These are phyloP conservation scores for Drosophila kohkoa DNA, from an alignment of 1,140 invertebrate species.

Conservation along the genomic window DNA sequence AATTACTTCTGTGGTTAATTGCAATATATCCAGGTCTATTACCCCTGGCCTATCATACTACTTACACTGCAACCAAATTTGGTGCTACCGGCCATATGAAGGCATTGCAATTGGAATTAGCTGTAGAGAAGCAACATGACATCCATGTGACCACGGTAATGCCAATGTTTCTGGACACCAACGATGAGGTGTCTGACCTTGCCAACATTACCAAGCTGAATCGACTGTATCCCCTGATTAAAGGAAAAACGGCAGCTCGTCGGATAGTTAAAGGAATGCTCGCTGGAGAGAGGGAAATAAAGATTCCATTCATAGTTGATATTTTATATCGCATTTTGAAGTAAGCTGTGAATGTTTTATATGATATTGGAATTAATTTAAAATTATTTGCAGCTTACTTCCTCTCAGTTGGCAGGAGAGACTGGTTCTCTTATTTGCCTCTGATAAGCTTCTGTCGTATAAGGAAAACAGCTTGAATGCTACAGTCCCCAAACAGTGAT, in stretches of 20 bases:
- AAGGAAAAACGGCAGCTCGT: constrained; percentile 34
- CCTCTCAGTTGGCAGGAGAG: constrained; percentile 50
- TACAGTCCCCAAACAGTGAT: no score
- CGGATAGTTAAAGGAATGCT: constrained; percentile 56
- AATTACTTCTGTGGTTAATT: background rate
- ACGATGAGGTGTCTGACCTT: constrained; percentile 37
- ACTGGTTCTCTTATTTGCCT: background rate
- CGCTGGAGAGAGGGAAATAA: constrained; percentile 52
- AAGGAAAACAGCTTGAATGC: no score
- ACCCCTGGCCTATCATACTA: constrained; percentile 38
- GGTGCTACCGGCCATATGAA: constrained; percentile 91
- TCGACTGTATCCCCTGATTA: constrained; percentile 52
- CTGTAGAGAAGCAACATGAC: constrained; percentile 41
- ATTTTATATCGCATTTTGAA: constrained; percentile 7
- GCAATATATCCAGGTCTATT: constrained; percentile 24
- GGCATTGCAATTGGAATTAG: constrained; percentile 85
- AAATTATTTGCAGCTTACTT: constrained; percentile 29
- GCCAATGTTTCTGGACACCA: constrained; percentile 56
- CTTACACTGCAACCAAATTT: constrained; percentile 90
- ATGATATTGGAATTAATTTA: background rate
- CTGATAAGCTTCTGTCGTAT: background rate
- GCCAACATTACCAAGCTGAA: constrained; percentile 16
- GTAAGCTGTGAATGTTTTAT: constrained; percentile 21
- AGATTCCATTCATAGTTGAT: constrained; percentile 27
- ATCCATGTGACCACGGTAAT: constrained; percentile 58